phyloP scores from a whole-genome alignment of 2,888 invertebrate genomes.

The Hydropsyche betteni region DNA sequence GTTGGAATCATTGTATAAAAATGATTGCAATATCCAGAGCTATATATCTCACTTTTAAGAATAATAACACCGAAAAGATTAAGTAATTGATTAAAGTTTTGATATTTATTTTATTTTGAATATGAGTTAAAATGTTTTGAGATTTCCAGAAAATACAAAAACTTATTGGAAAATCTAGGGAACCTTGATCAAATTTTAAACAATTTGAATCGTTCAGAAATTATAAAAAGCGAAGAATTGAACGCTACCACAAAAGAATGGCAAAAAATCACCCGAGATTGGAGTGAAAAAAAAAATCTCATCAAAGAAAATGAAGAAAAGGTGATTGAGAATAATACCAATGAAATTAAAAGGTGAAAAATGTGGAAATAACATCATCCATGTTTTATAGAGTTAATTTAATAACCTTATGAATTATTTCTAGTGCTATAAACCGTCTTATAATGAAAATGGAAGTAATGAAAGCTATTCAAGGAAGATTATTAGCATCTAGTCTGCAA shows the following conservation, averaged over 20 bases:
- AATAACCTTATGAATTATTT: not conserved
- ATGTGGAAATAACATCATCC: not conserved
- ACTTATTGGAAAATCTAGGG: conserved; percentile 15
- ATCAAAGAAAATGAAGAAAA: not conserved
- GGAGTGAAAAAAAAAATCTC: conserved; percentile 11
- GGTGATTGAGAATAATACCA: not conserved
- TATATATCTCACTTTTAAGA: not conserved
- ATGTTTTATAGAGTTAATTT: not conserved
- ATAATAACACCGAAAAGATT: conserved; percentile 4
- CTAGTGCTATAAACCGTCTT: conserved; percentile 32
- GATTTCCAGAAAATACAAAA: conserved; percentile 18
- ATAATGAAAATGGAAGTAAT: conserved; percentile 42
- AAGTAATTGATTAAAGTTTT: not conserved
- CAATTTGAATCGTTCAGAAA: conserved; percentile 12
- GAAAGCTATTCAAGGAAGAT: conserved; percentile 39
- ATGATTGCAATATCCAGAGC: not conserved
- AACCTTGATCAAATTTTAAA: conserved; percentile 24
- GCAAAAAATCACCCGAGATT: conserved; percentile 14
- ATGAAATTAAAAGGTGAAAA: not conserved
- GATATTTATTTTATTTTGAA: not conserved
- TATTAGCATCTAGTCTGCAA: conserved; percentile 16
- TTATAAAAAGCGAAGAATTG: conserved; percentile 19
- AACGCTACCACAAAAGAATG: not conserved
- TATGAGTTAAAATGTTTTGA: not conserved
- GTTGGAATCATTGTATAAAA: conserved; percentile 3